phyloP scores from a whole-genome alignment of 2,113 vertebrate species.

The Sisor rabdophorus region DNA sequence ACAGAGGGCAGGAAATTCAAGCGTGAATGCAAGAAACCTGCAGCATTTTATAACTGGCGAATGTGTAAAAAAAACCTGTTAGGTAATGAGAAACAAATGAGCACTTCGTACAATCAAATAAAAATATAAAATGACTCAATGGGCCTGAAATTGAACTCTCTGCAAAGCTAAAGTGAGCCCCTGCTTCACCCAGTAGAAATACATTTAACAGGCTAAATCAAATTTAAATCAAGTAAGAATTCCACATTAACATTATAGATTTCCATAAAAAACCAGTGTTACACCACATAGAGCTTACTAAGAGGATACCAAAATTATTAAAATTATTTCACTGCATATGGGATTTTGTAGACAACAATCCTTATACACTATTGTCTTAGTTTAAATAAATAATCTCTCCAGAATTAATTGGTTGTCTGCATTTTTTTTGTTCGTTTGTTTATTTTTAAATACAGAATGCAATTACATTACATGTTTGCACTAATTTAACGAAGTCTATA shows the following conservation, averaged over 20 bases:
- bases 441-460: not conserved
- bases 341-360: not conserved
- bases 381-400: not conserved
- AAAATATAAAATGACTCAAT: not conserved
- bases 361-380: too few species aligned
- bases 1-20: constrained; percentile 18
- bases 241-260: not conserved
- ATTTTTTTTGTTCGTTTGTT: not conserved
- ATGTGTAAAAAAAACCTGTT: not conserved
- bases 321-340: not conserved
- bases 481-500: not conserved
- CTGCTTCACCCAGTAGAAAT: not conserved
- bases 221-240: constrained; percentile 14
- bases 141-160: not conserved
- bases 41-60: not conserved
- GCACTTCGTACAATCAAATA: not conserved
- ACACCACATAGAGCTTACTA: constrained; percentile 31
- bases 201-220: not conserved
- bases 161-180: not conserved
- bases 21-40: not conserved
- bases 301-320: not conserved
- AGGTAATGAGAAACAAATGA: not conserved
- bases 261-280: not conserved
- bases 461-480: not conserved
- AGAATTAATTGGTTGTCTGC: too few species aligned